A percentile compares a stretch with the other conserved stretches of the same genome.
phyloP scores from a whole-genome alignment of 1,140 invertebrate species.

The Drosophila virilis region DNA sequence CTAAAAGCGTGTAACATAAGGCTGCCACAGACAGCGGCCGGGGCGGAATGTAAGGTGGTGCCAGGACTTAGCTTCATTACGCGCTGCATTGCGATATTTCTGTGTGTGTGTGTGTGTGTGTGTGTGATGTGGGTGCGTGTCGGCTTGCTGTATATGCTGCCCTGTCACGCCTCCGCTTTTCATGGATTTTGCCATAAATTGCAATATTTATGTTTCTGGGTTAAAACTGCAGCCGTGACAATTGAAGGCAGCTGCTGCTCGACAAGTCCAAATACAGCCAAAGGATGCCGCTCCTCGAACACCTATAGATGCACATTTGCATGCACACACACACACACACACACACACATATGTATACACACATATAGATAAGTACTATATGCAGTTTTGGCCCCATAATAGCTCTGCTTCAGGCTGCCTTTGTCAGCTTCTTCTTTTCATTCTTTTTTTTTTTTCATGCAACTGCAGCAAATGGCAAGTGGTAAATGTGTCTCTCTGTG shows the following conservation, averaged over 20 bases:
- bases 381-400: conserved; percentile 1
- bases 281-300: conserved; percentile 1
- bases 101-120: background rate
- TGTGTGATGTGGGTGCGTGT: conserved; percentile 3
- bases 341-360: background rate
- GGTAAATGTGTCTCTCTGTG: conserved; percentile 9
- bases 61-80: background rate
- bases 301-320: background rate
- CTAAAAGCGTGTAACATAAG: background rate
- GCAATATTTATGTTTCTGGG: conserved; percentile 78
- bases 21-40: background rate
- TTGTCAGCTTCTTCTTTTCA: background rate
- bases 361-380: conserved; percentile 14
- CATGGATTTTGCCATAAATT: conserved; percentile 42
- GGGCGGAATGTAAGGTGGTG: too few relatives aligned
- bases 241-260: conserved; percentile 44
- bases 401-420: background rate
- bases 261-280: background rate
- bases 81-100: background rate
- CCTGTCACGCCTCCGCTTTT: too few relatives aligned
- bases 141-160: background rate
- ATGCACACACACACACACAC: background rate
- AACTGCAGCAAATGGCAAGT: conserved; percentile 22
- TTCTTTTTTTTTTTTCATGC: background rate
- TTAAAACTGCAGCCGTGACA: conserved; percentile 68